These are phyloP conservation scores for Grammomys dolichurus DNA, from an alignment of 2,113 vertebrate species.

Conservation along the genomic window DNA sequence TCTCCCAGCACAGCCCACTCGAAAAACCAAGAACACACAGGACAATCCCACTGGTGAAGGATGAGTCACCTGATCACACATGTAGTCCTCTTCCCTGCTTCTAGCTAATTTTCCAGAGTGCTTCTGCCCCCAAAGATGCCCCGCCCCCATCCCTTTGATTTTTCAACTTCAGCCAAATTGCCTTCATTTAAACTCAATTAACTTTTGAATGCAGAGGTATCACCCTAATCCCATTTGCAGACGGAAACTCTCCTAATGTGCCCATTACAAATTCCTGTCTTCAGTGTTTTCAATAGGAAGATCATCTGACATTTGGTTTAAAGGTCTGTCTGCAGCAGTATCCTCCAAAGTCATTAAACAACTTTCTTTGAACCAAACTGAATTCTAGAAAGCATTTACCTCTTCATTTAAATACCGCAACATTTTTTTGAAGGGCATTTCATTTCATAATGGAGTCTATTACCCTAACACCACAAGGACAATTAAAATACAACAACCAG, in stretches of 20 bases:
- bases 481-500: not conserved
- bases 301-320: constrained; percentile 59
- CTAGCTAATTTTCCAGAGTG: constrained; percentile 56
- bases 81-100: constrained; percentile 72
- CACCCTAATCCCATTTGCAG: constrained; percentile 51
- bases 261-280: constrained; percentile 30
- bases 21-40: constrained; percentile 33
- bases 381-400: not conserved
- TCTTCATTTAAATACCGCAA: not conserved
- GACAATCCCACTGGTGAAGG: constrained; percentile 49
- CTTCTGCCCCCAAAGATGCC: constrained; percentile 72
- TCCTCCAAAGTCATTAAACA: constrained; percentile 17
- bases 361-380: constrained; percentile 6
- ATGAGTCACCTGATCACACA: constrained; percentile 77
- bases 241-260: constrained; percentile 10
- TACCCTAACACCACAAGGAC: not conserved
- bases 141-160: constrained; percentile 51
- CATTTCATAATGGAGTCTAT: not conserved
- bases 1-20: not conserved
- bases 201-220: constrained; percentile 57
- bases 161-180: constrained; percentile 76
- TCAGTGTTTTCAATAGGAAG: constrained; percentile 54
- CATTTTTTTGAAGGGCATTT: not conserved
- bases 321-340: constrained; percentile 44
- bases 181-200: constrained; percentile 83